A percentile compares a stretch with the other conserved stretches of the same genome.
Conservation (phyloP, 2,797 vertebrate genomes). For the Clarias laeviceps region DNA sequence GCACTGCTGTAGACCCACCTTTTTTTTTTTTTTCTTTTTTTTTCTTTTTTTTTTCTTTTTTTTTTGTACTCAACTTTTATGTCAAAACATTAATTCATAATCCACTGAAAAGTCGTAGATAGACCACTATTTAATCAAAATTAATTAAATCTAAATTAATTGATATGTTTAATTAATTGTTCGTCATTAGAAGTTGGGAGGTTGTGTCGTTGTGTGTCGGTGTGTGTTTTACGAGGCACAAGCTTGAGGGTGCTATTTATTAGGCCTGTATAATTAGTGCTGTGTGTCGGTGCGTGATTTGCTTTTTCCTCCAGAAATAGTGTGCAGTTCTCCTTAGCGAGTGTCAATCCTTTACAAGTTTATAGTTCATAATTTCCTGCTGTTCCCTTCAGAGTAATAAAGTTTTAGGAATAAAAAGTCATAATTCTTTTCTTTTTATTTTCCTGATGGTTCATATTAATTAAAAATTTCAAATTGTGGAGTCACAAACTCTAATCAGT, state of each 20-base stretch:
- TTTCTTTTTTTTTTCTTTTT: no score
- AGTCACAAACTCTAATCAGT: background rate
- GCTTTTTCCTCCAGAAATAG: slow-evolving; percentile 32
- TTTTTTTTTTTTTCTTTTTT: no score
- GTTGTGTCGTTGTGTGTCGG: background rate
- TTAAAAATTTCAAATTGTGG: background rate
- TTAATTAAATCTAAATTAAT: no score
- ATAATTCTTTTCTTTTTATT: background rate
- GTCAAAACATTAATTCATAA: background rate
- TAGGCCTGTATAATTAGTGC: slow-evolving; percentile 26
- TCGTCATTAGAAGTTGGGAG: slow-evolving; percentile 7
- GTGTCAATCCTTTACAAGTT: background rate
- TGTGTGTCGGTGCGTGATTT: slow-evolving; percentile 26
- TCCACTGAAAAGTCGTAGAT: background rate
- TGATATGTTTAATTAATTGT: background rate
- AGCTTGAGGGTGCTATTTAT: slow-evolving; percentile 27
- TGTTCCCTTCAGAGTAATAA: background rate
- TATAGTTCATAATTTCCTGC: background rate
- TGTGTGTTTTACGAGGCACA: background rate
- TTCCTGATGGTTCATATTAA: background rate
- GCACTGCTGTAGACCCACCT: no score
- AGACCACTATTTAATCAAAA: no score
- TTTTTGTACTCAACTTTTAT: background rate
- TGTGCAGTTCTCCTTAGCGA: background rate
- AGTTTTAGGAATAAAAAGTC: background rate